Evolutionary conservation across 1,140 invertebrate genomes (phyloP), one percentile per base, ranked within the genome.

Genomic region (Maconellicoccus hirsutus): DNA sequence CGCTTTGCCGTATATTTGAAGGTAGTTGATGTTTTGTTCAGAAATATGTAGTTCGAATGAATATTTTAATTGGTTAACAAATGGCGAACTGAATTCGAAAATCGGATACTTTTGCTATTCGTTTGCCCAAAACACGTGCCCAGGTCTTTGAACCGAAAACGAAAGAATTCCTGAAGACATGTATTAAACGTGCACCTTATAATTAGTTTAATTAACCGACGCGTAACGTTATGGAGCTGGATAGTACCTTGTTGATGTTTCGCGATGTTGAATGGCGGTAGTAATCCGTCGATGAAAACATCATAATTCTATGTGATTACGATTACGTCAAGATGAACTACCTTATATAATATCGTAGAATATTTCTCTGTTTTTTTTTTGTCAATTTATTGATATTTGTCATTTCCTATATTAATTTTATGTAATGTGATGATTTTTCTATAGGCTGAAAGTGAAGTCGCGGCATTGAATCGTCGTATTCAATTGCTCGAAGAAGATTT

Each of bases 401-500:
- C n/a, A 19, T 14, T 52, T 19, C 22, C 8, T 10, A 66, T 66
- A 66, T 27, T 33, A 10, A 70, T 70, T 38, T 8, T 19, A 14
- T 70, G 26, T 33, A 33, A 22, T 33, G 10, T 70, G 16, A 66
- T 75, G 73, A 71, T 76, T 74, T 76, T 78, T 73, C 83, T 86
- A 21, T 83, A 98, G 96, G 93, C 95, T 81, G 97, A 99, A 84
- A 94, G 92, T 79, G 96, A 99, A 84, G 93, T 98, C 75, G 94
- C 94, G 79, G 95, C 94, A 78, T 87, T 98, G 77, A 98, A 98
- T 83, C 89, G 97, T 82, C 92, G 96, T 81, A 98, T 99, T 83
- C 94, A 97, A 82, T 86, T 99, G 78, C 84, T 98, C 81, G 96
- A 99, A 85, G 96, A 98, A 82, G 96, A 99, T 83, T 86, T 98